Evolutionary conservation across 1,140 invertebrate genomes (phyloP).

Genomic region (Drosophila nikananu): DNA sequence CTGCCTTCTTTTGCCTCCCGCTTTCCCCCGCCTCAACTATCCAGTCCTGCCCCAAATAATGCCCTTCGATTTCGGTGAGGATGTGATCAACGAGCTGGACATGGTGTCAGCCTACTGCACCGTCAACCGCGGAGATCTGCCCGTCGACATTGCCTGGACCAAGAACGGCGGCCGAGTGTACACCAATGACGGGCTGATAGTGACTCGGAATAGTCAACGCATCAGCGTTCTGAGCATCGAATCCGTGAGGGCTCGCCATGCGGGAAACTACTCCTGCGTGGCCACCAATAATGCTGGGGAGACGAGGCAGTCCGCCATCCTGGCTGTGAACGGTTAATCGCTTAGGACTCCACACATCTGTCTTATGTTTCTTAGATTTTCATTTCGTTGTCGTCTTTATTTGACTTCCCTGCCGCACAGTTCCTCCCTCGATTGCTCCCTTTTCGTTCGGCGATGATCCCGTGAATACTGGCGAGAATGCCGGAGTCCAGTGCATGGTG

Average conservation of each 20-base stretch:
- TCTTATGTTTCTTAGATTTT: constrained; percentile 27
- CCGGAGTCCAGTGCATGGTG: constrained; percentile 90
- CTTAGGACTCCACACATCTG: not conserved
- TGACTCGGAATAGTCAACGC: constrained; percentile 88
- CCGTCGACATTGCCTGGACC: constrained; percentile 91
- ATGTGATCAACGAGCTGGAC: constrained; percentile 90
- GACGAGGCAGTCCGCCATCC: constrained; percentile 88
- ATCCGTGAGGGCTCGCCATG: constrained; percentile 88
- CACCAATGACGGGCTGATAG: constrained; percentile 85
- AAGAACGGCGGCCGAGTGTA: constrained; percentile 83
- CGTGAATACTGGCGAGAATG: constrained; percentile 91
- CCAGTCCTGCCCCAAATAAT: constrained; percentile 89
- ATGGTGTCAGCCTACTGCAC: constrained; percentile 91
- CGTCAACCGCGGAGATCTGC: constrained; percentile 93
- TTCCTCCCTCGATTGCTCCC: constrained; percentile 86
- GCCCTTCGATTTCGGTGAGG: constrained; percentile 90
- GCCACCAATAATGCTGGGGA: constrained; percentile 91
- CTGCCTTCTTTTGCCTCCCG: constrained; percentile 34
- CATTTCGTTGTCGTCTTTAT: constrained; percentile 21
- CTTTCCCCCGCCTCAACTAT: constrained; percentile 47
- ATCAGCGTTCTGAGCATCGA: constrained; percentile 90
- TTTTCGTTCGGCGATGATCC: constrained; percentile 90
- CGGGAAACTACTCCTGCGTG: constrained; percentile 90
- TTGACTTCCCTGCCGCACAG: constrained; percentile 51
- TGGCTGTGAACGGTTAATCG: constrained; percentile 88